Evolutionary conservation across 2,888 invertebrate genomes (phyloP), one percentile per base, ranked within the genome.

Genomic region (Taphrorychus bicolor): DNA sequence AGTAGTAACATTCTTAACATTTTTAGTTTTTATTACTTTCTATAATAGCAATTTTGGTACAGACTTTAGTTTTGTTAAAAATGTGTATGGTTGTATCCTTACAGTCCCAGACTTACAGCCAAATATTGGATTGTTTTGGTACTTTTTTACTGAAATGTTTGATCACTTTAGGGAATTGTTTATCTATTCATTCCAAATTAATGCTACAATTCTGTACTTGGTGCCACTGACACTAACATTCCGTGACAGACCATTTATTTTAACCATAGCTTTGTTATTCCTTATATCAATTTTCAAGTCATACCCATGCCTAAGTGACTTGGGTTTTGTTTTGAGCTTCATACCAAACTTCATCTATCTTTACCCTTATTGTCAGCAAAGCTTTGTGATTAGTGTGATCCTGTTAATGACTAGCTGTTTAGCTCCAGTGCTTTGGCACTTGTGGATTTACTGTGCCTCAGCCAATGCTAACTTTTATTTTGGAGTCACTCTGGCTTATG

Each of bases 391-490:
- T 11, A 90, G 91, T n/a, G 93, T 94, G 76, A 93, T 96, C 77
- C 90, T 97, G 79, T 85, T 97, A 56, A 91, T 94, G 60, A 94
- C 95, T 14, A 90, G 95, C 23, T 91, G 93, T 3, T 88, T 99
- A 74, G 96, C 95, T 58, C 98, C 99, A 0, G 93, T 97, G 1
- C 90, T 98, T 59, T 98, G 97, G 95, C 94, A 98, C 81, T 87
- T 99, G 42, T 99, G 99, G 99, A 96, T 99, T 74, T 96, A 96
- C 82, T 92, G 95, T 7, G 95, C 98, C 42, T 97, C 98, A 45
- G 99, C 98, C 4, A 99, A 99, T 85, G 98, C 99, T 0, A 99
- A 99, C 84, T 99, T 99, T 83, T 99, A 97, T 84, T 99, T 99
- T 83, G 98, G 97, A 32, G 94, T 97, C 0, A 97, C 98, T 0